Conservation (phyloP, 2,888 invertebrate genomes). For the Sphaeridia pumilis region DNA sequence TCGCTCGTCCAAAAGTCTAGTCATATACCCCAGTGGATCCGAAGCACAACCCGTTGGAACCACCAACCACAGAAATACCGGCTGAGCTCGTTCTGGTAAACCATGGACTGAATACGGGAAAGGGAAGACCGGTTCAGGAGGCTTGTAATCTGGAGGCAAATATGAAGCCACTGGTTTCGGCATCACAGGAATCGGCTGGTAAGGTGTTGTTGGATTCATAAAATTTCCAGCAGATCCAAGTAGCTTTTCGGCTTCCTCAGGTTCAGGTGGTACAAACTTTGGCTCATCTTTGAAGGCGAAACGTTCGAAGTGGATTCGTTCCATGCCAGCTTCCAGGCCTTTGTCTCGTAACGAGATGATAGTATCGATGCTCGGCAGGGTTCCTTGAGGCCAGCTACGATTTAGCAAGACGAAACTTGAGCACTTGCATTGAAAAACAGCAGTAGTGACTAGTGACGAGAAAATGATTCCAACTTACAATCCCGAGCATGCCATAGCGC, state of each 20-base stretch:
- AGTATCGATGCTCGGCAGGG: conserved; percentile 26
- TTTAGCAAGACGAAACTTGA: not conserved
- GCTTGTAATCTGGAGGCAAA: conserved; percentile 25
- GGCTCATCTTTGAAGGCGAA: conserved; percentile 23
- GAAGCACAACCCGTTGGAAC: conserved; percentile 12
- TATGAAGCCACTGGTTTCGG: conserved; percentile 26
- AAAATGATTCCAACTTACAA: no score
- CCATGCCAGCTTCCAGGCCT: conserved; percentile 31
- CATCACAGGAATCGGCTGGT: conserved; percentile 5
- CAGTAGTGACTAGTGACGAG: no score
- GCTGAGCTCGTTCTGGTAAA: conserved; percentile 32
- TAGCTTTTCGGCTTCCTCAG: not conserved
- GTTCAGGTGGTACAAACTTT: conserved; percentile 25
- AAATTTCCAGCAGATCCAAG: not conserved
- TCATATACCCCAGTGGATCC: conserved; percentile 28
- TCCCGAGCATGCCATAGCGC: conserved; percentile 28
- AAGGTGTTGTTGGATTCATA: conserved; percentile 7
- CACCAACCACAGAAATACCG: conserved; percentile 28
- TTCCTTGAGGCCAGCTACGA: conserved; percentile 24
- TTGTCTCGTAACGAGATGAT: conserved; percentile 24
- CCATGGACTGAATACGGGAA: conserved; percentile 30
- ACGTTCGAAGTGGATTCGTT: conserved; percentile 22
- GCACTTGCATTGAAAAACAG: not conserved
- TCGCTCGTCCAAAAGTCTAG: conserved; percentile 25
- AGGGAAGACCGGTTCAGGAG: conserved; percentile 24